Base-by-base conservation (phyloP, 2,113 vertebrate genomes). In the Heterotilapia buettikoferi region DNA sequence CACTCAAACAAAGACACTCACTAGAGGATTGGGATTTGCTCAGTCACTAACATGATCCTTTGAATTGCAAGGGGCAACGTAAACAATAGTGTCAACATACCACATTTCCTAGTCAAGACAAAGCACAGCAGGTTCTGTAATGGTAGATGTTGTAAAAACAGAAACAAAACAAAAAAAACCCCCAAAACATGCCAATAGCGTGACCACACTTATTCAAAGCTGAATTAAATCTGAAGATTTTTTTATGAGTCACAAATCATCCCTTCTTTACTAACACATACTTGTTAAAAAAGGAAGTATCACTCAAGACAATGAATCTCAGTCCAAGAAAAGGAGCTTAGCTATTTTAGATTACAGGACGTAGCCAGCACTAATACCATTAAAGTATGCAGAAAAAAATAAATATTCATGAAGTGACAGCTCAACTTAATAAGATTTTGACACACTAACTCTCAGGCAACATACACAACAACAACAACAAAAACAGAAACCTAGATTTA, bases 261-360 rank as follows among this genome's bases (percentile, higher is more conserved):
- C 68, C n/a, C 12, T 68, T 12, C 79, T 56, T 16, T 10, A 85
- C 57, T 85, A 5, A 84, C 84, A 45, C 9, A 68, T 14, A 31
- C 14, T 50, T 24, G 3, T 19, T 86, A 14, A 90, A 95, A 86
- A 57, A 91, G 95, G 94, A 95, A 95, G 92, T 89, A 59, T 47
- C 53, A 86, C 89, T 78, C 85, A 87, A 88, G 92, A 91, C 89
- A 84, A 56, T 94, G 93, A 95, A 79, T 95, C 92, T 92, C 52
- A 92, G 38, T 19, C 16, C 83, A 80, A 36, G 73, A 85, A 83
- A 24, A 36, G 12, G 1, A 81, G 45, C 18, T 33, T 14, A 82
- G 50, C 54, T 68, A 50, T 82, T 86, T 85, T 45, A 84, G 31
- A 52, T 2, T 16, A 9, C 24, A 14, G 21, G 6, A 63, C 0